Percentiles rank a stretch among this genome's conserved stretches.
Conservation (phyloP, 2,888 invertebrate species). For the Drosophila formosana region DNA sequence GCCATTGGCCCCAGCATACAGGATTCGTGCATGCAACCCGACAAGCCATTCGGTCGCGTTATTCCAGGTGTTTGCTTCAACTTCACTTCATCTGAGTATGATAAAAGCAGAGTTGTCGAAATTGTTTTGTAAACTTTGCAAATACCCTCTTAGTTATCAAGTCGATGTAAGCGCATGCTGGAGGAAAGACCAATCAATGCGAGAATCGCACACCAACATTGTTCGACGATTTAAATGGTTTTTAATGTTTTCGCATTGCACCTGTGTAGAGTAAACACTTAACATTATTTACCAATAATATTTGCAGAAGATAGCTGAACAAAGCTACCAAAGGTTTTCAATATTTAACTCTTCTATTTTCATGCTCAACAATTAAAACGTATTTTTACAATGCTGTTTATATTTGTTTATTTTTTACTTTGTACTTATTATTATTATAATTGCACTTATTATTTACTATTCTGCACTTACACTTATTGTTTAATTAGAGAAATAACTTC, state of each 20-base stretch:
- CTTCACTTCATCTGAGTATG: conserved; percentile 54
- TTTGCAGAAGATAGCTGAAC: not conserved
- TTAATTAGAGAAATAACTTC: too few relatives aligned
- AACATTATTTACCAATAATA: not conserved
- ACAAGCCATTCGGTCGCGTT: conserved; percentile 45
- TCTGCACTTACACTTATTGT: too few relatives aligned
- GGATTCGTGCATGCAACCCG: conserved; percentile 16
- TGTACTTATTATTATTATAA: too few relatives aligned
- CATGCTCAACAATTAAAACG: not conserved
- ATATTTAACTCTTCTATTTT: not conserved
- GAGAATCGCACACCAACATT: not conserved
- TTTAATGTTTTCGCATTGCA: not conserved
- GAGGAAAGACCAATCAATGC: not conserved
- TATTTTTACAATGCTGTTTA: not conserved
- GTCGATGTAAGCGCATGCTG: not conserved
- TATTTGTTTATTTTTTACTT: too few relatives aligned
- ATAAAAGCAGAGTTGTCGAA: conserved; percentile 57
- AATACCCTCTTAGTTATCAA: conserved; percentile 39
- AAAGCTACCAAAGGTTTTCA: not conserved
- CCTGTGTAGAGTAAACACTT: not conserved
- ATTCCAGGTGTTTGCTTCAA: conserved; percentile 68
- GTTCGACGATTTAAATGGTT: not conserved
- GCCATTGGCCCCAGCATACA: conserved; percentile 25
- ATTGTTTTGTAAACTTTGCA: conserved; percentile 68
- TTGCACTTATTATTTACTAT: too few relatives aligned